Conservation (phyloP, 2,888 invertebrate genomes). For the Caenorhabditis sp. region DNA sequence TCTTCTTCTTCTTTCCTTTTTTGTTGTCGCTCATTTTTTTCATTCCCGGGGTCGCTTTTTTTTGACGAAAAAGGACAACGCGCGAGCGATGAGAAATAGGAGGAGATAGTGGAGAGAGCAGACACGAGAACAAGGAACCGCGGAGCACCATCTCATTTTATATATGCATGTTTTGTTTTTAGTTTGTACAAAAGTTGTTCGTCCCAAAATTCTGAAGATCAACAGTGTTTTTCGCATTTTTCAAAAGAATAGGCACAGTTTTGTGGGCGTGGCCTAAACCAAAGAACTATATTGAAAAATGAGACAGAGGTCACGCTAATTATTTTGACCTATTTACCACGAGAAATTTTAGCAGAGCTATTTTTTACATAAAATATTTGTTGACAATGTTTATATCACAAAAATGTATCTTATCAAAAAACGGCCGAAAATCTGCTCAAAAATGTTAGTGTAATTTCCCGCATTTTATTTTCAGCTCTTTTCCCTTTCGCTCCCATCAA, state of each 20-base stretch:
- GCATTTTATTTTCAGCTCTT: background rate
- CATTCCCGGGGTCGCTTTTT: conserved; percentile 16
- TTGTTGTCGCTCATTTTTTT: conserved; percentile 13
- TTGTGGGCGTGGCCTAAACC: too few relatives aligned
- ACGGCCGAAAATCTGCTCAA: too few relatives aligned
- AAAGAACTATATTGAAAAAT: too few relatives aligned
- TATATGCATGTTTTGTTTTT: background rate
- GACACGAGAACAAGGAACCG: conserved; percentile 12
- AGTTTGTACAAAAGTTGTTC: background rate
- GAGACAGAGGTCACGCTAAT: too few relatives aligned
- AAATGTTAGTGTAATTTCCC: background rate
- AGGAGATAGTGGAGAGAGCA: background rate
- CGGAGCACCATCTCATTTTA: background rate
- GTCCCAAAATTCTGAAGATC: too few relatives aligned
- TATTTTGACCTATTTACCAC: too few relatives aligned
- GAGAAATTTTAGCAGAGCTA: too few relatives aligned
- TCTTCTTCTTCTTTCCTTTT: conserved; percentile 9
- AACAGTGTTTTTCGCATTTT: too few relatives aligned
- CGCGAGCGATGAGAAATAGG: conserved; percentile 8
- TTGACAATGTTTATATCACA: too few relatives aligned
- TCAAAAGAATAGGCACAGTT: too few relatives aligned
- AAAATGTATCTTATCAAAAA: too few relatives aligned
- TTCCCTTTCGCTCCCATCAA: background rate
- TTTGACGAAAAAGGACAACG: background rate
- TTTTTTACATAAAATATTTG: too few relatives aligned